Conservation (phyloP, 2,797 vertebrate species). For the Rachycentron canadum region DNA sequence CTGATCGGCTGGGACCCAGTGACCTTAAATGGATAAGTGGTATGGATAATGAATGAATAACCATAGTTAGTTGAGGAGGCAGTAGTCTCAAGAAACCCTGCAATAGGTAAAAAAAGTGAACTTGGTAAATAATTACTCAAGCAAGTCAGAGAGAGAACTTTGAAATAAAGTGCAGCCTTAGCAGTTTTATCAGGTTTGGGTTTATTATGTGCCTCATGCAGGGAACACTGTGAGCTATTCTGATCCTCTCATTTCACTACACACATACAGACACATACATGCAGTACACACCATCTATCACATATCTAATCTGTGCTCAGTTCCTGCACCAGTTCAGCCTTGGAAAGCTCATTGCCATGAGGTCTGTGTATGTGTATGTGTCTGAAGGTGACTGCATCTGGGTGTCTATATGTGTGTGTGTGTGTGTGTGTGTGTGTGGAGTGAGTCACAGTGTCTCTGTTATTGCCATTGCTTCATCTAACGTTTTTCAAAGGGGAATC, state of each 20-base stretch:
- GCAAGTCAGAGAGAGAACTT: neutral
- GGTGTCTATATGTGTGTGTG: too few relatives aligned
- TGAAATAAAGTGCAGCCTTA: slow-evolving; percentile 17
- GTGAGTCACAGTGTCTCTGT: slow-evolving; percentile 57
- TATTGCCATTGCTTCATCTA: slow-evolving; percentile 57
- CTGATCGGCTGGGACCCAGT: too few relatives aligned
- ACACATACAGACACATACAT: slow-evolving; percentile 15
- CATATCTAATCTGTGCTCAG: slow-evolving; percentile 53
- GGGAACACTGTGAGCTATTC: slow-evolving; percentile 20
- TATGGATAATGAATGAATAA: too few relatives aligned
- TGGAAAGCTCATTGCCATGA: slow-evolving; percentile 47
- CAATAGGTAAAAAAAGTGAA: neutral
- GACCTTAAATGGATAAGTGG: too few relatives aligned
- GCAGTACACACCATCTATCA: slow-evolving; percentile 43
- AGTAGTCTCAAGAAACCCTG: neutral
- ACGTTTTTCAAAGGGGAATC: slow-evolving; percentile 33
- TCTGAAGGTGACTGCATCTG: slow-evolving; percentile 8
- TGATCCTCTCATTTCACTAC: slow-evolving; percentile 9
- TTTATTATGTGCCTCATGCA: slow-evolving; percentile 11
- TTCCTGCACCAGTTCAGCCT: slow-evolving; percentile 43
- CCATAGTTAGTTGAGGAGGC: neutral
- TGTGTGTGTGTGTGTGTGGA: slow-evolving; percentile 13
- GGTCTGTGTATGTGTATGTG: slow-evolving; percentile 30
- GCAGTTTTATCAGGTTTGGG: slow-evolving; percentile 28
- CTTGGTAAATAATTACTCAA: neutral